Evolutionary conservation across 1,140 invertebrate species (phyloP).

Genomic region (Heliothis virescens): DNA sequence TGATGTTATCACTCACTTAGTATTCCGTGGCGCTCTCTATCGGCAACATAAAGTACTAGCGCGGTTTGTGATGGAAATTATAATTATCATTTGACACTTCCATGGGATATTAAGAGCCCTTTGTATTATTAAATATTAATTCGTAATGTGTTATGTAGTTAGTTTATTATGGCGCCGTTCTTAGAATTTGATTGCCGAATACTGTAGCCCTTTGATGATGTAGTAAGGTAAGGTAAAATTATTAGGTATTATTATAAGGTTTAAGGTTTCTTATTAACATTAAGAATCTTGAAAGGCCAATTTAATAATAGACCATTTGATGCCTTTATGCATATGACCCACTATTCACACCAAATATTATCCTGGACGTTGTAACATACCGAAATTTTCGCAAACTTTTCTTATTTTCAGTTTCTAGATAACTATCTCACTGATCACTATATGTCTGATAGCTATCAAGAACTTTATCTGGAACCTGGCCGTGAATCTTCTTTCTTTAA

Average conservation of each 20-base stretch:
- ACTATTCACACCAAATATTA: no score
- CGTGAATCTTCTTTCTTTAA: no score
- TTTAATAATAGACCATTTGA: no score
- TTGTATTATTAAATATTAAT: conserved; percentile 53
- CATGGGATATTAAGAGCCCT: conserved; percentile 60
- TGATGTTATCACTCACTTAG: conserved; percentile 72
- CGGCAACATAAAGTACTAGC: conserved; percentile 76
- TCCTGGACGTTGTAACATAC: no score
- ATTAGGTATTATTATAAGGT: no score
- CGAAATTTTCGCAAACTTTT: no score
- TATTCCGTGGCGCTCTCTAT: conserved; percentile 69
- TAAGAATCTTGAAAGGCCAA: no score
- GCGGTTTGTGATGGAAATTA: conserved; percentile 73
- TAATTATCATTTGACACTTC: conserved; percentile 74
- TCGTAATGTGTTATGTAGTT: conserved; percentile 24
- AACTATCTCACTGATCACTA: no score
- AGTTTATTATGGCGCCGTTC: conserved; percentile 22
- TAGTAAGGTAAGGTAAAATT: no score
- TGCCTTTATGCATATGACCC: no score
- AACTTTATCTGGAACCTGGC: not conserved
- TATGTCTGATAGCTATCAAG: not conserved
- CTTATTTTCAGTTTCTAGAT: no score
- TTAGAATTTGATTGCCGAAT: conserved; percentile 16
- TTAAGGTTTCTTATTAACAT: not conserved
- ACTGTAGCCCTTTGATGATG: conserved; percentile 5